Percentiles rank a stretch among this genome's conserved stretches.
These are phyloP conservation scores for Pristionchus japonicus DNA, from an alignment of 2,888 invertebrate species.

Conservation along the genomic window DNA sequence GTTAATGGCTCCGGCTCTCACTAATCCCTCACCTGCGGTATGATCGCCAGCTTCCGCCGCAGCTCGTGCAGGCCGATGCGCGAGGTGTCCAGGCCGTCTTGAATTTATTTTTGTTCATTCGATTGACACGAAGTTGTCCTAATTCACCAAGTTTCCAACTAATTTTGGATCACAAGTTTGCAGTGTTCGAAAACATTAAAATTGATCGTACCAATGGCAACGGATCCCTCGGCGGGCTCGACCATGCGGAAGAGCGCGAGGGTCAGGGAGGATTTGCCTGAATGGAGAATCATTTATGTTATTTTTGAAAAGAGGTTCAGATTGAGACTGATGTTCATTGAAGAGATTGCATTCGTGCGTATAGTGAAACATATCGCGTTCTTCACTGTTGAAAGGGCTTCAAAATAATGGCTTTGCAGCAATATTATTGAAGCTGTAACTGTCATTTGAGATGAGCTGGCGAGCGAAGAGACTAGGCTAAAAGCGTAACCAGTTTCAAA, in stretches of 20 bases:
- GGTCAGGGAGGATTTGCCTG: slow-evolving; percentile 41
- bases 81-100: slow-evolving; percentile 39
- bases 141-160: no score
- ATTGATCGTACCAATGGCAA: not conserved
- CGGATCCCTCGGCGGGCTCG: slow-evolving; percentile 34
- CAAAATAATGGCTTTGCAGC: no score
- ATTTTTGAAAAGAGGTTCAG: not conserved
- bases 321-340: not conserved
- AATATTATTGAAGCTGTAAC: no score
- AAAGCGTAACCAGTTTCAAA: not conserved
- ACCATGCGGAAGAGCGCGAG: slow-evolving; percentile 45
- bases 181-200: not conserved
- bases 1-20: not conserved
- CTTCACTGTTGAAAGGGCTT: no score
- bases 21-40: slow-evolving; percentile 38
- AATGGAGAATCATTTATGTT: not conserved
- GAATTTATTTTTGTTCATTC: no score
- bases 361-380: not conserved
- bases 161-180: no score
- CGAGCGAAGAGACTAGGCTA: no score
- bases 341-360: no score
- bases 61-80: slow-evolving; percentile 35
- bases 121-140: no score
- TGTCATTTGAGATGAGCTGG: no score
- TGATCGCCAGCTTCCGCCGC: slow-evolving; percentile 37